Conservation (phyloP, 53 echinoderm and acorn worm genomes). For the Echinarachnius parma region DNA sequence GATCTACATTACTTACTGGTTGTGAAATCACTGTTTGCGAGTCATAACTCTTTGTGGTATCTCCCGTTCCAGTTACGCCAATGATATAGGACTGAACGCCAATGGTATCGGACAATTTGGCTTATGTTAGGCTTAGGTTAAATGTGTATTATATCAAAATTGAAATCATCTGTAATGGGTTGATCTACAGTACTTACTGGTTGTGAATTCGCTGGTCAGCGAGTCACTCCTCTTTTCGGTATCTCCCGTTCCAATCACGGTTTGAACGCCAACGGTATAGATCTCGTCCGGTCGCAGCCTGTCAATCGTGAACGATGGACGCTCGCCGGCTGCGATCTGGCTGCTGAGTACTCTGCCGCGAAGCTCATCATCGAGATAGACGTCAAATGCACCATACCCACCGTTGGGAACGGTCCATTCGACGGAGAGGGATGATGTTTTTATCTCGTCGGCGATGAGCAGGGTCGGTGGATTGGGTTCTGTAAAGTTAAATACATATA, state of each 20-base stretch:
- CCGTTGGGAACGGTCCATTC: constrained; percentile 17
- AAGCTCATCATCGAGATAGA: not conserved
- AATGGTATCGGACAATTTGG: too few species aligned
- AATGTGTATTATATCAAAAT: too few species aligned
- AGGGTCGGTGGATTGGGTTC: constrained; percentile 21
- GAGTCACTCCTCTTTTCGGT: constrained; percentile 4
- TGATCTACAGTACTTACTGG: not conserved
- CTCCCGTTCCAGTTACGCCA: constrained; percentile 12
- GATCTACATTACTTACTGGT: constrained; percentile 3
- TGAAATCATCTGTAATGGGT: not conserved
- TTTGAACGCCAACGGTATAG: constrained; percentile 9
- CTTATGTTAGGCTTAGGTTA: too few species aligned
- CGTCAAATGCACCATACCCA: constrained; percentile 16
- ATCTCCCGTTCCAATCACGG: constrained; percentile 13
- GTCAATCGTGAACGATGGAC: constrained; percentile 29
- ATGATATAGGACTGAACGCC: constrained; percentile 8
- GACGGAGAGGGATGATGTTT: constrained; percentile 15
- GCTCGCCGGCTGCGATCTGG: constrained; percentile 2
- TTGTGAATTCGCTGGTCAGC: not conserved
- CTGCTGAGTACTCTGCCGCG: constrained; percentile 3
- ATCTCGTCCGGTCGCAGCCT: not conserved
- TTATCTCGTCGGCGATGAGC: not conserved
- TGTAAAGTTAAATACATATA: not conserved
- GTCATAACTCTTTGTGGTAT: not conserved
- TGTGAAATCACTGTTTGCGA: not conserved